Base-by-base conservation (phyloP, 1,140 invertebrate species). In the Trichonephila inaurata region DNA sequence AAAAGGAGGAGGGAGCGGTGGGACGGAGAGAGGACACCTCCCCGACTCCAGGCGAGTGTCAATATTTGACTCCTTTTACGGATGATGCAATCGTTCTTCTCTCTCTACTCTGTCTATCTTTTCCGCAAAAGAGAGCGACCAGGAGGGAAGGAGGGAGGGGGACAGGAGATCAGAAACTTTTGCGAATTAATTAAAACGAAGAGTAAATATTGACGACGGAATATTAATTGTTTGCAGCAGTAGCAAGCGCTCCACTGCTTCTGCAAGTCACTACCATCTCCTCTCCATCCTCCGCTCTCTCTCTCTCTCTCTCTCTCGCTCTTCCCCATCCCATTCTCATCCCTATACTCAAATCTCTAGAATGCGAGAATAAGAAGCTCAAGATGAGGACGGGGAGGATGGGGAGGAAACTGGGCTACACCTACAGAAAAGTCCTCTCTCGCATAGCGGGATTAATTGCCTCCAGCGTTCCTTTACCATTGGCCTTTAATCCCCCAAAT, bases 131-230 rank as follows among this genome's bases (percentile, higher is more conserved):
- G 92, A 83, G 86, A 66, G 64, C n/a, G 51, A 62, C 44, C 44
- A 72, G 58, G 90, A 8, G 77, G 77, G 51, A 64, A 83, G 82
- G 44, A 77, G 92, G 33, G 77, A 40, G 77, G 77, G 51, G 62
- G 64, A 91, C 88, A 89, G 92, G 88, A 90, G 88, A 94, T 90
- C 87, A 90, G 93, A 94, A 94, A 94, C 93, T 94, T 94, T 94
- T 90, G 81, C 87, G 93, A 94, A 94, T 94, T 94, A 94, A 94
- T 94, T 94, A 94, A 94, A 94, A 90, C 93, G 93, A 94, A 94
- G 93, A 86, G 93, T 94, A 89, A 94, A 94, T 93, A 94, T 94
- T 89, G 93, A 94, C 93, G 88, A 94, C 93, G 93, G 93, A 89
- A 94, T 94, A 94, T 94, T 94, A 94, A 94, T 94, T 94, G 93